phyloP scores from a whole-genome alignment of 2,113 vertebrate genomes.

The Entomyzon cyanotis region DNA sequence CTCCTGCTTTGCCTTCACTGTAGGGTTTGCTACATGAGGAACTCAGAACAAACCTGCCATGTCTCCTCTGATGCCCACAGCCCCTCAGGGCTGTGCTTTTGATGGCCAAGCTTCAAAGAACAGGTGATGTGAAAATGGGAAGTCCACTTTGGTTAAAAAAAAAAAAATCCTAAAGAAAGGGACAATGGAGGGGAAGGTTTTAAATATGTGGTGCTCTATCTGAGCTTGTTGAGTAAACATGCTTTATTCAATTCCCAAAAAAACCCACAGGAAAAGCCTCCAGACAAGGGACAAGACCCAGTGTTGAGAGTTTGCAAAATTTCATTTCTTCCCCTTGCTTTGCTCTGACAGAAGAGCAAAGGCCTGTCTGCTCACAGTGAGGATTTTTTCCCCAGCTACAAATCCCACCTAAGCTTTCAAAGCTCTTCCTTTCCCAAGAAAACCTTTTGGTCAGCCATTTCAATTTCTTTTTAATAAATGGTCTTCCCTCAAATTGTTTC shows the following conservation, averaged over 20 bases:
- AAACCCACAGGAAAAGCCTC: background rate
- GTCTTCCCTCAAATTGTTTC: slow-evolving; percentile 4
- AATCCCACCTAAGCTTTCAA: background rate
- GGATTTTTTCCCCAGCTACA: background rate
- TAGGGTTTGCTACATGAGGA: background rate
- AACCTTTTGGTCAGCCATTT: slow-evolving; percentile 18
- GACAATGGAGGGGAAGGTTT: background rate
- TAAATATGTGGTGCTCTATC: background rate
- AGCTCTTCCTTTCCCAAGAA: background rate
- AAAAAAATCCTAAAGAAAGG: background rate
- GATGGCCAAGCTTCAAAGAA: background rate
- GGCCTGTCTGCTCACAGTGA: background rate
- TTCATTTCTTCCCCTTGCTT: background rate
- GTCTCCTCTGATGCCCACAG: background rate
- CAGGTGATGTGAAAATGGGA: background rate
- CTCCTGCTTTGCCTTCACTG: background rate
- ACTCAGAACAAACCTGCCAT: background rate
- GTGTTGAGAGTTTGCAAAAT: background rate
- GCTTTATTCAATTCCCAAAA: background rate
- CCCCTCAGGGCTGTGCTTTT: background rate
- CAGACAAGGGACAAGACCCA: background rate
- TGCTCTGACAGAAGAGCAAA: background rate
- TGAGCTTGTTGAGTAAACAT: background rate
- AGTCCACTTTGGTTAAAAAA: background rate
- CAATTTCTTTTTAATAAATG: slow-evolving; percentile 26